Evolutionary conservation across 2,888 invertebrate genomes (phyloP).

Genomic region (Agriopis leucophaearia): DNA sequence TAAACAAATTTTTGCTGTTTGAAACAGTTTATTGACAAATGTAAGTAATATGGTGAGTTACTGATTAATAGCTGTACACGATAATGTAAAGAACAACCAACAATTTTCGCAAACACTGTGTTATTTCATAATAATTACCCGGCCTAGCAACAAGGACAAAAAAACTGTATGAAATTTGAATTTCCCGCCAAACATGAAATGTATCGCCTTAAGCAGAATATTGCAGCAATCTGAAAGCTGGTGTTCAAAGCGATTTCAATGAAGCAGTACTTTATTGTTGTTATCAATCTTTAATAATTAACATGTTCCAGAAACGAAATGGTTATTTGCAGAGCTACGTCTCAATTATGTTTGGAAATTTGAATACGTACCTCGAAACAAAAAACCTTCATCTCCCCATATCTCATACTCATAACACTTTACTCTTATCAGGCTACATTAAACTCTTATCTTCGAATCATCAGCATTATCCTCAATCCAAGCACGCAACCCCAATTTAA

Average conservation of each 20-base stretch:
- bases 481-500: conserved; percentile 31
- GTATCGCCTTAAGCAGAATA: too few species aligned
- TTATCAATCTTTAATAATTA: background rate
- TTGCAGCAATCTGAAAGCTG: background rate
- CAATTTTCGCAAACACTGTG: too few species aligned
- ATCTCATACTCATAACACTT: conserved; percentile 27
- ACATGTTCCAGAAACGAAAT: background rate
- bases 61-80: too few species aligned
- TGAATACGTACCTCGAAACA: background rate
- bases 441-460: conserved; percentile 29
- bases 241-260: background rate
- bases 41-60: too few species aligned
- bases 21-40: too few species aligned
- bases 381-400: conserved; percentile 5
- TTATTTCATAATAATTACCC: too few species aligned
- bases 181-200: too few species aligned
- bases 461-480: conserved; percentile 30
- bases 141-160: too few species aligned
- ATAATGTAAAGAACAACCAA: too few species aligned
- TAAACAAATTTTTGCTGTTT: too few species aligned
- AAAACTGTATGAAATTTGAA: too few species aligned
- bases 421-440: conserved; percentile 21
- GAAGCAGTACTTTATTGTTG: conserved; percentile 1
- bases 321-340: background rate
- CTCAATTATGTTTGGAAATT: background rate